Conservation (phyloP, 1,140 invertebrate species). For the Dinoponera quadriceps region DNA sequence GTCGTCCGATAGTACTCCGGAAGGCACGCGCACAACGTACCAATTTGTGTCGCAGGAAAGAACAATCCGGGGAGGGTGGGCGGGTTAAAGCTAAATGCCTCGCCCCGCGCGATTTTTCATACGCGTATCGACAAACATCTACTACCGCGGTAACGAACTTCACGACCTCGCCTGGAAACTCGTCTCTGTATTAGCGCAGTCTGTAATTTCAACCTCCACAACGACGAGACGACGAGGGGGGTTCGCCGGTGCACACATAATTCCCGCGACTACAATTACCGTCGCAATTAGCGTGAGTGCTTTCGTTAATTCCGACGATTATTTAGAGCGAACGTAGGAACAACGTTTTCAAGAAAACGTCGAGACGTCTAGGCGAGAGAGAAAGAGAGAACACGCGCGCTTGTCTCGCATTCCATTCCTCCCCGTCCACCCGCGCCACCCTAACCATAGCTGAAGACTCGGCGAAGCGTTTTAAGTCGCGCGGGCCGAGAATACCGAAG, state of each 20-base stretch:
- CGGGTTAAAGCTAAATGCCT: conserved; percentile 8
- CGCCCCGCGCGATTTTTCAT: conserved; percentile 15
- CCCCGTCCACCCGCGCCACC: too few relatives aligned
- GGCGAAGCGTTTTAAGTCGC: neutral
- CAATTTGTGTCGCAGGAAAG: conserved; percentile 29
- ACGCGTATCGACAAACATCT: conserved; percentile 37
- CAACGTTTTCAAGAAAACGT: conserved; percentile 16
- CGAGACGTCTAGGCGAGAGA: neutral
- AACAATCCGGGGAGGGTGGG: neutral
- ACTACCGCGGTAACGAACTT: conserved; percentile 1
- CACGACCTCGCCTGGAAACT: neutral
- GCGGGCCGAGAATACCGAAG: neutral
- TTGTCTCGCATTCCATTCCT: too few relatives aligned
- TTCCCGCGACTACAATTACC: conserved; percentile 53
- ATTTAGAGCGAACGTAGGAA: conserved; percentile 29
- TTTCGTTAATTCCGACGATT: conserved; percentile 45
- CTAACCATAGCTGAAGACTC: too few relatives aligned
- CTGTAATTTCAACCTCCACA: conserved; percentile 45
- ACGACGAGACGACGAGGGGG: neutral
- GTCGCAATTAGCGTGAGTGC: conserved; percentile 44
- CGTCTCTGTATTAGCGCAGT: conserved; percentile 15
- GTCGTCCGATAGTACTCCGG: neutral
- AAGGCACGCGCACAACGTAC: neutral
- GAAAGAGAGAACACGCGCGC: too few relatives aligned
- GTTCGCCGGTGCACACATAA: conserved; percentile 27